These are phyloP conservation scores for Lypha dubia DNA, from an alignment of 2,888 invertebrate genomes.

Conservation along the genomic window DNA sequence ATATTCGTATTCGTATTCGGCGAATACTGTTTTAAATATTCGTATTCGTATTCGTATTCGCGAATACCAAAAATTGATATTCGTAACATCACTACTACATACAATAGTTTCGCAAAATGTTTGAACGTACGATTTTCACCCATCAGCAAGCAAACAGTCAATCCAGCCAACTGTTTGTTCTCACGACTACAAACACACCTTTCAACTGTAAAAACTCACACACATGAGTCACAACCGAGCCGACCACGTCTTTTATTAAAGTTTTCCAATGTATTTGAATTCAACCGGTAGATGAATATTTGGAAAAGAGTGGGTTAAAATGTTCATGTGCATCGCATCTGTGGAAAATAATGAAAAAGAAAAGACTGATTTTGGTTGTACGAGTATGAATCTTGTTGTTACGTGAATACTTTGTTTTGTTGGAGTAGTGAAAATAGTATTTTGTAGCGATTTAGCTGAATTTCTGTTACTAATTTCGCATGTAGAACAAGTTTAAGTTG, in stretches of 20 bases:
- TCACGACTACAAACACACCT: constrained; percentile 1
- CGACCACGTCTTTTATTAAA: constrained; percentile 28
- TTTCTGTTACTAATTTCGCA: not conserved
- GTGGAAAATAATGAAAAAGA: constrained; percentile 8
- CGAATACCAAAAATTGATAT: too few relatives aligned
- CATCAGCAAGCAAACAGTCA: constrained; percentile 25
- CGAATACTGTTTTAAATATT: too few relatives aligned
- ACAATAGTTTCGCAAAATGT: constrained; percentile 35
- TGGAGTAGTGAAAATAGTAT: constrained; percentile 1
- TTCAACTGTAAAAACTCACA: constrained; percentile 20
- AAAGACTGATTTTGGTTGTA: constrained; percentile 1
- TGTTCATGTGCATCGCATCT: not conserved
- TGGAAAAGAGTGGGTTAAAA: constrained; percentile 10
- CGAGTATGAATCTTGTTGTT: not conserved
- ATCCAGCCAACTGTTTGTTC: constrained; percentile 29
- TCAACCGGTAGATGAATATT: constrained; percentile 11
- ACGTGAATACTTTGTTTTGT: constrained; percentile 13
- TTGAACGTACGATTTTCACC: constrained; percentile 13
- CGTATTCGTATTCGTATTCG: too few relatives aligned
- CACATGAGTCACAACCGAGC: constrained; percentile 24
- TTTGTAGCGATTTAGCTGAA: not conserved
- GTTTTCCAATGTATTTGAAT: constrained; percentile 34
- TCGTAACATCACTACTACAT: too few relatives aligned
- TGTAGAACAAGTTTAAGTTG: constrained; percentile 7
- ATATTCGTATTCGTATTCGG: too few relatives aligned